phyloP scores from a whole-genome alignment of 1,140 invertebrate species.

The Ceratosolen fusciceps region DNA sequence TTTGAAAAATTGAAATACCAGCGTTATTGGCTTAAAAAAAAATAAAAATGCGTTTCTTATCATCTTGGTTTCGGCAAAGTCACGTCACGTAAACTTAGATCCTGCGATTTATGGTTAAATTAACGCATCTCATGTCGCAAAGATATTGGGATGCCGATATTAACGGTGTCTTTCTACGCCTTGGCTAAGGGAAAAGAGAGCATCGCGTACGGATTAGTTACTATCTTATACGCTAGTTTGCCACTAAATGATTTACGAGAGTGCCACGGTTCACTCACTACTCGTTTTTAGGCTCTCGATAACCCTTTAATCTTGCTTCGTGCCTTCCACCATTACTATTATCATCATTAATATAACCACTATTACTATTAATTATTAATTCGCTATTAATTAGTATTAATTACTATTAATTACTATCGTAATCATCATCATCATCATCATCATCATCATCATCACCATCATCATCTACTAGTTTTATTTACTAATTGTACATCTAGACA shows the following conservation, averaged over 20 bases:
- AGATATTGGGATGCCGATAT: constrained; percentile 31
- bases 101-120: not conserved
- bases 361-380: constrained; percentile 41
- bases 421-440: constrained; percentile 25
- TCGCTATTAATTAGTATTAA: constrained; percentile 25
- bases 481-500: constrained; percentile 9
- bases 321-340: constrained; percentile 40
- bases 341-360: constrained; percentile 24
- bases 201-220: constrained; percentile 56
- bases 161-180: constrained; percentile 46
- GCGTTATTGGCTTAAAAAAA: not conserved
- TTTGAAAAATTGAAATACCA: not conserved
- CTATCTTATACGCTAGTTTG: constrained; percentile 56
- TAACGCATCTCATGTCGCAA: constrained; percentile 31
- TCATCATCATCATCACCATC: constrained; percentile 22
- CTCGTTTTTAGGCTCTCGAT: constrained; percentile 41
- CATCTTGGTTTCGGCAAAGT: constrained; percentile 16
- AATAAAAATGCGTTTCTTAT: constrained; percentile 9
- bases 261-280: constrained; percentile 43
- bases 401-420: constrained; percentile 42
- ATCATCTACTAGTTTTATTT: constrained; percentile 48
- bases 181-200: constrained; percentile 48
- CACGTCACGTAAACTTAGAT: constrained; percentile 18
- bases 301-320: constrained; percentile 38
- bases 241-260: constrained; percentile 50